These are phyloP conservation scores for Cynaeus angustus DNA, from an alignment of 2,888 invertebrate genomes.

Conservation along the genomic window DNA sequence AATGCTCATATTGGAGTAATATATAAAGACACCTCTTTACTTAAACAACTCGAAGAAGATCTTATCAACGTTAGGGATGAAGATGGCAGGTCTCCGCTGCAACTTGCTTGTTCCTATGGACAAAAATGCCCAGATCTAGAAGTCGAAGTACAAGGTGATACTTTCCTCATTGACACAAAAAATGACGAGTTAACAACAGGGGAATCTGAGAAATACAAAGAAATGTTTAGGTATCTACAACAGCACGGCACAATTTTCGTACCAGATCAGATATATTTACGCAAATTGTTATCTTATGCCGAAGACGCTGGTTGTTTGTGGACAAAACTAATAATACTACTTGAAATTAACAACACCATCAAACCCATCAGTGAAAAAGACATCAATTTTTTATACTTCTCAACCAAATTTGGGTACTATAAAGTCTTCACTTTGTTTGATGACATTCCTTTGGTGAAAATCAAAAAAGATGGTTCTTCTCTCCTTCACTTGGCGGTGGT, in stretches of 20 bases:
- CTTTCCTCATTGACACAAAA: conserved; percentile 2
- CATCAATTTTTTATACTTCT: conserved; percentile 13
- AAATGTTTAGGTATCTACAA: conserved; percentile 19
- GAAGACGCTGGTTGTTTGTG: background rate
- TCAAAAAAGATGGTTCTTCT: background rate
- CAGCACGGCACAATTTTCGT: background rate
- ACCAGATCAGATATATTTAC: background rate
- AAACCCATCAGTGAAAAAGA: background rate
- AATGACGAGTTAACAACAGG: conserved; percentile 1
- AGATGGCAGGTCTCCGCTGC: conserved; percentile 8
- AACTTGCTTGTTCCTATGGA: conserved; percentile 22
- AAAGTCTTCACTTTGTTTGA: conserved; percentile 19
- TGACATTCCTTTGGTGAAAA: conserved; percentile 6
- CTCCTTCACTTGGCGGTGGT: conserved; percentile 5
- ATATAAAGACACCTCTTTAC: conserved; percentile 11
- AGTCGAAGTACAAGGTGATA: background rate
- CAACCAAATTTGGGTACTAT: conserved; percentile 7
- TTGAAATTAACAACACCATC: background rate
- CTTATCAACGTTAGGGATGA: background rate
- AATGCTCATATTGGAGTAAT: conserved; percentile 14
- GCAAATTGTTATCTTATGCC: background rate
- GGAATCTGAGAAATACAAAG: conserved; percentile 2
- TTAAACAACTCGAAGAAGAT: conserved; percentile 9
- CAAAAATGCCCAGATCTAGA: background rate
- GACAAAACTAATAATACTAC: background rate